Percentiles rank a stretch among this genome's conserved stretches.
Evolutionary conservation across 2,797 vertebrate species (phyloP).

Genomic region (Ceryle rudis): DNA sequence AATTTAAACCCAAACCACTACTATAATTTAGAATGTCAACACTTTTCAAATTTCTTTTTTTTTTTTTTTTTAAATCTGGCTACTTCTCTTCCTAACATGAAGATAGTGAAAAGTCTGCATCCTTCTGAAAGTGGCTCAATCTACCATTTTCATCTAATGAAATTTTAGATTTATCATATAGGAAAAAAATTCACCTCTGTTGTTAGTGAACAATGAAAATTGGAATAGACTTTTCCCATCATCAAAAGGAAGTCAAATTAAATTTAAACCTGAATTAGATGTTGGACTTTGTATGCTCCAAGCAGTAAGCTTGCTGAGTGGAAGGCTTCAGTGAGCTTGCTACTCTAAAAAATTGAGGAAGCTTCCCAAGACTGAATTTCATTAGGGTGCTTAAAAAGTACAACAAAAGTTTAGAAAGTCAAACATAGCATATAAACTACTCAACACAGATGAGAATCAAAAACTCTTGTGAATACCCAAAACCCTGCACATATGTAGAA

Average conservation of each 20-base stretch:
- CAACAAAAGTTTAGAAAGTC: conserved; percentile 34
- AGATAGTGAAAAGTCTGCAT: not conserved
- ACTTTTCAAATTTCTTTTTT: not conserved
- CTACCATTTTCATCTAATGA: not conserved
- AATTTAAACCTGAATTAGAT: not conserved
- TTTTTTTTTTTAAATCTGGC: not conserved
- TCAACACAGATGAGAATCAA: not conserved
- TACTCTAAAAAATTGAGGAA: not conserved
- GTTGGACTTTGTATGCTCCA: not conserved
- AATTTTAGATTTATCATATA: not conserved
- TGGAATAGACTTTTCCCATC: not conserved
- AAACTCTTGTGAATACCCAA: conserved; percentile 25
- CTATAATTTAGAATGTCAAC: not conserved
- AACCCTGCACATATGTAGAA: conserved; percentile 50
- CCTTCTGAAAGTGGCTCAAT: not conserved
- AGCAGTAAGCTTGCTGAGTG: not conserved
- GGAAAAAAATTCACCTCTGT: not conserved
- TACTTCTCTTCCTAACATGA: not conserved
- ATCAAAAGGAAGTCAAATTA: not conserved
- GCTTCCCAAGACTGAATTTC: not conserved
- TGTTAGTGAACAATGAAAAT: not conserved
- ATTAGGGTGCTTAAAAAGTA: not conserved
- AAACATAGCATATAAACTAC: not conserved
- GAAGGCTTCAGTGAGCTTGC: not conserved
- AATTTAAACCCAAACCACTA: not conserved